These are phyloP conservation scores for Ceryle rudis DNA, from an alignment of 2,797 vertebrate genomes.

Conservation along the genomic window DNA sequence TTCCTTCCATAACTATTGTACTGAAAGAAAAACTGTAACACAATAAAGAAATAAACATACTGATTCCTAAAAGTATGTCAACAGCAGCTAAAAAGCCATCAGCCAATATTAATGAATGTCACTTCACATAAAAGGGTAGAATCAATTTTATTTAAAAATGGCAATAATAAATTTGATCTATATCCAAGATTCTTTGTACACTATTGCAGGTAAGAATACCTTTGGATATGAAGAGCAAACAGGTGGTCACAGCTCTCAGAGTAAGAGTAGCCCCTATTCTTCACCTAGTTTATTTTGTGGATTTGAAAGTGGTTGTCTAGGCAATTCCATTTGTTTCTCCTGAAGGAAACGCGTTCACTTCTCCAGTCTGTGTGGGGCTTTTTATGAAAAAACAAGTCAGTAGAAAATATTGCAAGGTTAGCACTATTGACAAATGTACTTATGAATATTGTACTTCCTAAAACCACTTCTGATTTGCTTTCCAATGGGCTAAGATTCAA, in stretches of 20 bases:
- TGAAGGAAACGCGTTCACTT: not conserved
- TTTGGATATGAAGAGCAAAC: not conserved
- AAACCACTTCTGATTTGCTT: not conserved
- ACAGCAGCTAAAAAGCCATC: not conserved
- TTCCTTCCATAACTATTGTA: not conserved
- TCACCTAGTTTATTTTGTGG: not conserved
- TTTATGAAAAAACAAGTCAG: not conserved
- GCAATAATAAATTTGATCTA: not conserved
- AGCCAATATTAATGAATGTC: not conserved
- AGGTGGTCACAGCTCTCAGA: not conserved
- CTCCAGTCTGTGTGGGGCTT: not conserved
- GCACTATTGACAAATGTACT: not conserved
- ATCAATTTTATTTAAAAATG: not conserved
- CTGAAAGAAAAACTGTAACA: not conserved
- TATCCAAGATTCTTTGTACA: not conserved
- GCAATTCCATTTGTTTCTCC: not conserved
- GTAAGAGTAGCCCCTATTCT: not conserved
- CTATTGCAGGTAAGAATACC: not conserved
- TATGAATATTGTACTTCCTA: not conserved
- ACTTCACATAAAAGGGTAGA: not conserved
- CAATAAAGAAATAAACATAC: constrained; percentile 13
- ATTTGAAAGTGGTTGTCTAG: not conserved
- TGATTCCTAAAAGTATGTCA: not conserved
- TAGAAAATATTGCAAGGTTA: not conserved
- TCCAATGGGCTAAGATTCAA: not conserved